Percentiles rank a stretch among this genome's conserved stretches.
Evolutionary conservation across 2,888 invertebrate genomes (phyloP).

Genomic region (Helobdella robusta): DNA sequence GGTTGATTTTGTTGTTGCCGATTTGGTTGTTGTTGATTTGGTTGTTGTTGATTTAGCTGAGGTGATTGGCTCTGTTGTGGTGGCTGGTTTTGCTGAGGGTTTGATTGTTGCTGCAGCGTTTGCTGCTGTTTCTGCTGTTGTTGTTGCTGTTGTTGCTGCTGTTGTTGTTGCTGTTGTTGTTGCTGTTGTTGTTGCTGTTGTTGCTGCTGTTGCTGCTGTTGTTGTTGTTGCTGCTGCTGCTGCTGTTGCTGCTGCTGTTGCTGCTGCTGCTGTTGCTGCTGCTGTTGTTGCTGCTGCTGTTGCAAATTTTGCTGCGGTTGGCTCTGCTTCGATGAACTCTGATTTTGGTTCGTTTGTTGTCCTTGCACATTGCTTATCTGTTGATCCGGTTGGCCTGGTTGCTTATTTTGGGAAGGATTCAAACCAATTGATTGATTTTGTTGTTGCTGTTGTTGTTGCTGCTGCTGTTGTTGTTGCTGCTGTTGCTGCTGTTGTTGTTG

Average conservation of each 20-base stretch:
- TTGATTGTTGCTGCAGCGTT: conserved; percentile 18
- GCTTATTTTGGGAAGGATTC: background rate
- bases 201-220: conserved; percentile 5
- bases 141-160: conserved; percentile 19
- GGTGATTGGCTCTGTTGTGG: background rate
- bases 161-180: conserved; percentile 14
- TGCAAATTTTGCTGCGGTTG: background rate
- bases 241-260: conserved; percentile 16
- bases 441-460: conserved; percentile 22
- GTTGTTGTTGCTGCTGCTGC: conserved; percentile 7
- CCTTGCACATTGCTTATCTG: background rate
- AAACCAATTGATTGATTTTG: conserved; percentile 6
- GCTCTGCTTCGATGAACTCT: too few relatives aligned
- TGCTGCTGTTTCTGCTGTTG: conserved; percentile 20
- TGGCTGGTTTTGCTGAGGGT: conserved; percentile 8
- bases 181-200: conserved; percentile 3
- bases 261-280: background rate
- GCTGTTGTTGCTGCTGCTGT: conserved; percentile 10
- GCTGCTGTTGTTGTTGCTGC: conserved; percentile 23
- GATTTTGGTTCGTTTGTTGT: conserved; percentile 9
- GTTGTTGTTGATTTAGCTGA: conserved; percentile 22
- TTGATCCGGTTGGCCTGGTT: conserved; percentile 12
- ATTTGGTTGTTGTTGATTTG: too few relatives aligned
- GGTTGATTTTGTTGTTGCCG: background rate
- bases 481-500: conserved; percentile 19